Percentiles rank a stretch among this genome's conserved stretches.
These are phyloP conservation scores for Carcinoscorpius rotundicauda DNA, from an alignment of 1,140 invertebrate genomes.

Conservation along the genomic window DNA sequence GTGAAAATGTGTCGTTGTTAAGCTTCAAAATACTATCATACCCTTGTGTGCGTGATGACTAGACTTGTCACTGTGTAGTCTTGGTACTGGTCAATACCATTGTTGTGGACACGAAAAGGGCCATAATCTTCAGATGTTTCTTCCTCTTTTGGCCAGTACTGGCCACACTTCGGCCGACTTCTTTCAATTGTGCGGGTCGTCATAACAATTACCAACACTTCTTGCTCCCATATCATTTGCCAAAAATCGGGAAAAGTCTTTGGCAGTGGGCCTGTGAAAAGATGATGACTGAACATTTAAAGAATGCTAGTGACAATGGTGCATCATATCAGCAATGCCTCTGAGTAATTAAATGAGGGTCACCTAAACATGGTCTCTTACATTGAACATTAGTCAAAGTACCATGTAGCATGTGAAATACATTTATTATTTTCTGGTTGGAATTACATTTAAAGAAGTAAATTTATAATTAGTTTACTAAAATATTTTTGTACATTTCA, in stretches of 20 bases:
- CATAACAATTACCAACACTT: constrained; percentile 70
- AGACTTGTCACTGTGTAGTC: constrained; percentile 78
- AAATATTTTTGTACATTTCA: no score
- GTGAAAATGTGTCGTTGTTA: no score
- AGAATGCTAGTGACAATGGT: no score
- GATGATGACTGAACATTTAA: neutral
- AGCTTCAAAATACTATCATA: constrained; percentile 30
- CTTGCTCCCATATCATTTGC: constrained; percentile 78
- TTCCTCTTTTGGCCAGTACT: constrained; percentile 78
- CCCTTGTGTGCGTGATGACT: constrained; percentile 68
- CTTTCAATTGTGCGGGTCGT: constrained; percentile 78
- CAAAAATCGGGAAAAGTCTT: constrained; percentile 85
- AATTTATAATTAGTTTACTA: no score
- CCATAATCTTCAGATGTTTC: constrained; percentile 54
- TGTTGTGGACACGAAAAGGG: constrained; percentile 64
- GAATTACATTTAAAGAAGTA: no score
- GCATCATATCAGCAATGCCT: no score
- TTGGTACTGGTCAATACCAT: constrained; percentile 56
- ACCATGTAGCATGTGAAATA: no score
- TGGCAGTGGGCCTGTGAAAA: constrained; percentile 50
- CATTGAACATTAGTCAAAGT: no score
- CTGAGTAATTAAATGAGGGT: no score
- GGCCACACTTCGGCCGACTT: constrained; percentile 79
- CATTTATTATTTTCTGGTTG: no score
- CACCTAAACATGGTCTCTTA: no score